A percentile compares a stretch with the other conserved stretches of the same genome.
Conservation (phyloP, 2,113 vertebrate species). For the Rhipidura dahli region DNA sequence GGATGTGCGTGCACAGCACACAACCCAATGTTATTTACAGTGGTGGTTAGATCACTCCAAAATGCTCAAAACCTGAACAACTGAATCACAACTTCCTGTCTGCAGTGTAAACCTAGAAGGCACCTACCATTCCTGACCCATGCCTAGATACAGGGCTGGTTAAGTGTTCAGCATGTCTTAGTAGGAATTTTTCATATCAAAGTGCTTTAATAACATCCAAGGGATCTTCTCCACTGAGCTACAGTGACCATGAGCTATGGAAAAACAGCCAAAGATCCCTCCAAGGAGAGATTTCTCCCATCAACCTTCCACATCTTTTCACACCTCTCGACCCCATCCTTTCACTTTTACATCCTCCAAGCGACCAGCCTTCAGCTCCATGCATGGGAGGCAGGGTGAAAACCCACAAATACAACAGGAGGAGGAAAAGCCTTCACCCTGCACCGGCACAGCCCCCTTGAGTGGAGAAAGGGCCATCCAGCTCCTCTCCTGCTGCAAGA, state of each 20-base stretch:
- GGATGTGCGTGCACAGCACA: fast-evolving
- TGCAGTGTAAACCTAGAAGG: background rate
- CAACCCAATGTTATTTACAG: fast-evolving
- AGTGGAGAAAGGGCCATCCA: fast-evolving
- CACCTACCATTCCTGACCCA: background rate
- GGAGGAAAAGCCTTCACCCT: fast-evolving
- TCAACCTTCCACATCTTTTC: background rate
- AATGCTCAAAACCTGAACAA: background rate
- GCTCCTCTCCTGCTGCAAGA: background rate
- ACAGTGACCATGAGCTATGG: background rate
- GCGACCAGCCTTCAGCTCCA: fast-evolving
- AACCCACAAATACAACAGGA: background rate
- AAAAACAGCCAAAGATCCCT: background rate
- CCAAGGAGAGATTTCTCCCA: background rate
- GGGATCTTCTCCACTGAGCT: background rate
- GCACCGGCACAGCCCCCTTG: background rate
- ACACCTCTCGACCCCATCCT: background rate
- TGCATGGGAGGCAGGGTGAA: fast-evolving
- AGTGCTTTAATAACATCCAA: background rate
- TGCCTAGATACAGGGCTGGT: background rate
- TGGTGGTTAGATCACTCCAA: background rate
- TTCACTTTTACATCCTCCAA: fast-evolving
- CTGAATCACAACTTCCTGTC: background rate
- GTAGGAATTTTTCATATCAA: background rate
- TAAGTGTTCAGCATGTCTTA: background rate